A percentile compares a stretch with the other conserved stretches of the same genome.
Conservation (phyloP, 1,140 invertebrate genomes). For the Phocides pigmalion region DNA sequence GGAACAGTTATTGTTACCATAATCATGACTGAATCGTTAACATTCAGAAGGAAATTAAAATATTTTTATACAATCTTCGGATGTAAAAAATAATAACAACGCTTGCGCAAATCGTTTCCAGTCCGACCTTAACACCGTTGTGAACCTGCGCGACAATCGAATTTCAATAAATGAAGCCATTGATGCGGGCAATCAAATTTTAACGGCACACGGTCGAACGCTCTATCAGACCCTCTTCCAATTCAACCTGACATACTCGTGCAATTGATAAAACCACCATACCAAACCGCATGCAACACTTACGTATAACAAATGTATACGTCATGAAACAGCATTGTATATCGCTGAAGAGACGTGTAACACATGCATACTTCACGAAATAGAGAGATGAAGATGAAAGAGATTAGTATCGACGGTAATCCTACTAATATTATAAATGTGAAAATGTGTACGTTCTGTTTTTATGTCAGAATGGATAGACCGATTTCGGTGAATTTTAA, state of each 20-base stretch:
- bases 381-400: too few relatives aligned
- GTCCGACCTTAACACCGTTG: conserved; percentile 68
- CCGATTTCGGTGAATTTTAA: too few relatives aligned
- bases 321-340: background rate
- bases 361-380: too few relatives aligned
- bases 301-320: too few relatives aligned
- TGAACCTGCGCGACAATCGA: conserved; percentile 61
- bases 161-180: conserved; percentile 54
- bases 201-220: conserved; percentile 28
- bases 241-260: background rate
- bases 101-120: conserved; percentile 48
- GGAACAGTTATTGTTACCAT: background rate
- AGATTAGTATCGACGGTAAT: too few relatives aligned
- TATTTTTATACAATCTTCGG: background rate
- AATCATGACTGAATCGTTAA: background rate
- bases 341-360: background rate
- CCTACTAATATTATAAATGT: too few relatives aligned
- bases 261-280: conserved; percentile 15
- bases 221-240: conserved; percentile 13
- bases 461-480: too few relatives aligned
- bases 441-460: too few relatives aligned
- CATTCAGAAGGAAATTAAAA: background rate
- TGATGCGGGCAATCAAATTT: conserved; percentile 68
- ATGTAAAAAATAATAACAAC: conserved; percentile 44
- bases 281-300: too few relatives aligned